A percentile compares a stretch with the other conserved stretches of the same genome.
These are phyloP conservation scores for Pachyrhynchus sulphureomaculatus DNA, from an alignment of 1,140 invertebrate species.

Conservation along the genomic window DNA sequence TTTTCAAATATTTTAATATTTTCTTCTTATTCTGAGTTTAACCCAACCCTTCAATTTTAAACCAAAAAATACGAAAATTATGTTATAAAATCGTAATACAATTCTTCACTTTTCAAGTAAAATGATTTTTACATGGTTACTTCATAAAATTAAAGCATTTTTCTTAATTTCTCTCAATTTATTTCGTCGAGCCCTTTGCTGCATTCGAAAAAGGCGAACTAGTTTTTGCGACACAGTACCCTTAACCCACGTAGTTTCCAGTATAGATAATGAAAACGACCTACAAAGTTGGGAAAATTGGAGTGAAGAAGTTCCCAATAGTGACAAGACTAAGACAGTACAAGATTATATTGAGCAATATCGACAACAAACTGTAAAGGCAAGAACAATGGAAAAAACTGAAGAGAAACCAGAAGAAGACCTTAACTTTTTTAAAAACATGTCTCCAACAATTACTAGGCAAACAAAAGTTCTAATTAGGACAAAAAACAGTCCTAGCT, in stretches of 20 bases:
- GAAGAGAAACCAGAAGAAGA: constrained; percentile 48
- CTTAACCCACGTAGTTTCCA: constrained; percentile 55
- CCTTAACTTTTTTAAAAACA: constrained; percentile 58
- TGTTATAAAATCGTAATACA: no score
- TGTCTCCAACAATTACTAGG: constrained; percentile 57
- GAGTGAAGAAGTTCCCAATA: constrained; percentile 47
- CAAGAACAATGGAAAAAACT: constrained; percentile 22
- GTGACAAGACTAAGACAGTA: constrained; percentile 52
- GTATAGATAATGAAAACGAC: constrained; percentile 35
- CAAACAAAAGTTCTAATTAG: constrained; percentile 56
- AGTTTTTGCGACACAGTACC: constrained; percentile 56
- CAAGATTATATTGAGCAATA: constrained; percentile 60
- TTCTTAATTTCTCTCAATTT: constrained; percentile 54
- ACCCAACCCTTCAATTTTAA: no score
- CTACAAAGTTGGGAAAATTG: constrained; percentile 53
- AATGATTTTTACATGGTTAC: constrained; percentile 37
- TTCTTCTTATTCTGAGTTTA: no score
- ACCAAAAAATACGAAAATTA: no score
- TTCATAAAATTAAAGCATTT: constrained; percentile 53
- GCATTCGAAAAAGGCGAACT: constrained; percentile 55
- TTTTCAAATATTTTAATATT: no score
- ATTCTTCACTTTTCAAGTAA: neutral
- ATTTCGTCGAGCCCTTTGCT: constrained; percentile 58
- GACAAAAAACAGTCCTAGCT: constrained; percentile 41
- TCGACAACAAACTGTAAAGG: constrained; percentile 49